Conservation (phyloP, 2,797 vertebrate species). For the Petrocephalus sullivani region DNA sequence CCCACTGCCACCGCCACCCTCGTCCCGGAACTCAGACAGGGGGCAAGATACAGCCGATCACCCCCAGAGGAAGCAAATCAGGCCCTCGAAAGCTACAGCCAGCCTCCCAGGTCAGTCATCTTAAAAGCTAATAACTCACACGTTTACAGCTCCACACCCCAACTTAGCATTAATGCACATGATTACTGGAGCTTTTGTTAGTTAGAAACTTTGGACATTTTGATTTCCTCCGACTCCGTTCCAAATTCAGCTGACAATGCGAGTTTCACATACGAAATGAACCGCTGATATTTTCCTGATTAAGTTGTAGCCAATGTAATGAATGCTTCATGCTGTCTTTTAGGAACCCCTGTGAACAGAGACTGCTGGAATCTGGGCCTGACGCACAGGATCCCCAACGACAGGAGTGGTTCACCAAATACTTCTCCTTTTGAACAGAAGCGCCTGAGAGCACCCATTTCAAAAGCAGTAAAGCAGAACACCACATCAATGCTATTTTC, state of each 20-base stretch:
- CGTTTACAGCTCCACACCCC: neutral
- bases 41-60: constrained; percentile 66
- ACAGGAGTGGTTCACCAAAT: constrained; percentile 97
- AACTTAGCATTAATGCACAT: neutral
- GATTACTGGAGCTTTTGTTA: neutral
- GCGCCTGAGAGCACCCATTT: neutral
- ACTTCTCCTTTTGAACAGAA: constrained; percentile 88
- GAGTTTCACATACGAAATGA: neutral
- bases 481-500: neutral
- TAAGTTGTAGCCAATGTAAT: neutral
- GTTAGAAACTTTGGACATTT: neutral
- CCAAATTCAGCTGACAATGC: neutral
- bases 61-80: constrained; percentile 56
- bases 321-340: constrained; percentile 27
- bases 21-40: constrained; percentile 54
- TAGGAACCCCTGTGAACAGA: constrained; percentile 63
- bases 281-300: neutral
- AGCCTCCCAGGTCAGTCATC: constrained; percentile 52
- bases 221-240: neutral
- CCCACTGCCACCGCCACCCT: constrained; percentile 63
- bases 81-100: constrained; percentile 49
- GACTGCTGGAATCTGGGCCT: constrained; percentile 56
- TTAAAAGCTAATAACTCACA: neutral
- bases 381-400: constrained; percentile 67
- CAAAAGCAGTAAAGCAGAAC: neutral